Evolutionary conservation across 2,888 invertebrate species (phyloP).

Genomic region (Gymnosoma rotundatum): DNA sequence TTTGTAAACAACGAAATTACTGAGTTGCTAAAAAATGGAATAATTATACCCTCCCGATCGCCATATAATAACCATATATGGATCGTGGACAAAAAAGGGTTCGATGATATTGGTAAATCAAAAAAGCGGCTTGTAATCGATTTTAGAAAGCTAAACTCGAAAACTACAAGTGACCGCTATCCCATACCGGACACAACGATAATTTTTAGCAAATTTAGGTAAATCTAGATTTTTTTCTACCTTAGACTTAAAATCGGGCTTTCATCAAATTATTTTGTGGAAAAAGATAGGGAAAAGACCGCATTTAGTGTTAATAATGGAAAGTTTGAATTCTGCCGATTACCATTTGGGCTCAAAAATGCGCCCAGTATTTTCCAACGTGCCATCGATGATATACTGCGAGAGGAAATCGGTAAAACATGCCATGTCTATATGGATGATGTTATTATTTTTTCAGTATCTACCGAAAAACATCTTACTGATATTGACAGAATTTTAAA

Average conservation of each 20-base stretch:
- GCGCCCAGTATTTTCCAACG: no score
- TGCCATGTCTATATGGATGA: constrained; percentile 67
- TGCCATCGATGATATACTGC: no score
- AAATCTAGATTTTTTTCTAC: no score
- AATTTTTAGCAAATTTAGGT: no score
- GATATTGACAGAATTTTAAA: constrained; percentile 45
- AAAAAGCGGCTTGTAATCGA: constrained; percentile 47
- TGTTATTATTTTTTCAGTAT: constrained; percentile 61
- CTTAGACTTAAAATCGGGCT: no score
- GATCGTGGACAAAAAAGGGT: constrained; percentile 46
- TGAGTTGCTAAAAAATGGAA: constrained; percentile 23
- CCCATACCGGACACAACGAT: no score
- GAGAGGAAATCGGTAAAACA: constrained; percentile 63
- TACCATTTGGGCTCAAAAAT: no score
- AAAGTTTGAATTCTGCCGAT: constrained; percentile 77
- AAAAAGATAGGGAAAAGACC: constrained; percentile 51
- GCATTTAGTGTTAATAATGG: constrained; percentile 73
- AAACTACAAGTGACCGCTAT: no score
- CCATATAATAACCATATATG: constrained; percentile 52
- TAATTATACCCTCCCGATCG: constrained; percentile 46
- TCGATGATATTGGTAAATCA: constrained; percentile 38
- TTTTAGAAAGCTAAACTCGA: constrained; percentile 59
- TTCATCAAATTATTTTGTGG: constrained; percentile 36
- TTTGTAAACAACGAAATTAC: constrained; percentile 39
- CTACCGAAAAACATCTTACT: constrained; percentile 43